Conservation (phyloP, 2,113 vertebrate species). For the Struthio camelus region DNA sequence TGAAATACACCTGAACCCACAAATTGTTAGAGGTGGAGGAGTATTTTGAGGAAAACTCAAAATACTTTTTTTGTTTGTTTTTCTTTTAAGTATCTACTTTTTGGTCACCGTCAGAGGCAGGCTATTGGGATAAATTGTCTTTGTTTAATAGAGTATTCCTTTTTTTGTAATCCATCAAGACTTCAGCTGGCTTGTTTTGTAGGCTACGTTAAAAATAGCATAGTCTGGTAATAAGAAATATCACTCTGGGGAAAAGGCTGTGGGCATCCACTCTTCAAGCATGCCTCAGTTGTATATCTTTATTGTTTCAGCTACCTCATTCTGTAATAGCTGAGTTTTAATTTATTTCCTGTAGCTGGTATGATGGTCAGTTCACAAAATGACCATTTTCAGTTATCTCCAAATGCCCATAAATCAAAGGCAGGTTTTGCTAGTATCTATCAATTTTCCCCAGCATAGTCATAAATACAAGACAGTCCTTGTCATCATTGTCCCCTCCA, state of each 20-base stretch:
- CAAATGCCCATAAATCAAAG: background rate
- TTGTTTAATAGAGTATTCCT: background rate
- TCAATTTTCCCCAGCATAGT: background rate
- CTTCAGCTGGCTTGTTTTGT: background rate
- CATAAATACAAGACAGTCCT: background rate
- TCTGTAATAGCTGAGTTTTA: background rate
- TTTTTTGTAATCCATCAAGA: background rate
- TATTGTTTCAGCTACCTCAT: background rate
- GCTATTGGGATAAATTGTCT: background rate
- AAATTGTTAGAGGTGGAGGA: background rate
- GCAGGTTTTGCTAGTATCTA: background rate
- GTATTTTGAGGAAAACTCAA: background rate
- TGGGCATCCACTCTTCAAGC: background rate
- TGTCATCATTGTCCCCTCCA: background rate
- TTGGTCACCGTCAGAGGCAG: background rate
- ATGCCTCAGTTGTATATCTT: background rate
- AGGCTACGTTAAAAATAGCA: background rate
- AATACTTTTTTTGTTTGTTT: background rate
- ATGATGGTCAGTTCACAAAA: background rate
- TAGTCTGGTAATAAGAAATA: background rate
- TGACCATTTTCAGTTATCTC: background rate
- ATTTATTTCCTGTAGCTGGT: background rate
- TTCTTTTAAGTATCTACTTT: background rate
- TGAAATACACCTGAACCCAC: background rate
- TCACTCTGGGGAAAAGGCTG: background rate